phyloP scores from a whole-genome alignment of 2,113 vertebrate genomes.

The Ramphastos sulfuratus region DNA sequence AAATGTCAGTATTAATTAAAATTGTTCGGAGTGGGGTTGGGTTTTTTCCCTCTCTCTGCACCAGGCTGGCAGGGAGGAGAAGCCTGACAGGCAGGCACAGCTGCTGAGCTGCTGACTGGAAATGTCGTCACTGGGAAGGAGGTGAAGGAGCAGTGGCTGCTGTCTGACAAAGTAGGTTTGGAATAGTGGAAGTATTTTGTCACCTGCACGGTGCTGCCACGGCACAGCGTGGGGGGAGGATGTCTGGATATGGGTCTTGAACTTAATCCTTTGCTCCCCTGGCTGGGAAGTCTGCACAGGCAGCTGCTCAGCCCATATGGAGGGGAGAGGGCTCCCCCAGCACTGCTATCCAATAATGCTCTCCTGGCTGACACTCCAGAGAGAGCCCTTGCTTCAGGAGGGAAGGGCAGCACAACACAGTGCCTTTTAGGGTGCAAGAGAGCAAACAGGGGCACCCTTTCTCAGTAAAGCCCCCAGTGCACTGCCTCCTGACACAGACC shows the following conservation, averaged over 20 bases:
- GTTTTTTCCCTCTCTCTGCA: constrained; percentile 14
- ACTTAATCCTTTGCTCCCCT: constrained; percentile 40
- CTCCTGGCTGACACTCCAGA: background rate
- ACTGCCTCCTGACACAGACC: background rate
- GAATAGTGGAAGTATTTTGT: constrained; percentile 51
- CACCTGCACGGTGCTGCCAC: background rate
- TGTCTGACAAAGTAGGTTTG: constrained; percentile 4
- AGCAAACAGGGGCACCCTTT: background rate
- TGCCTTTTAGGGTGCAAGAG: background rate
- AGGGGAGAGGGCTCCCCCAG: background rate
- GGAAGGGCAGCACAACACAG: constrained; percentile 6
- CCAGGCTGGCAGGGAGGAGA: constrained; percentile 44
- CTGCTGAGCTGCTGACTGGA: constrained; percentile 62
- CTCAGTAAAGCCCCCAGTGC: background rate
- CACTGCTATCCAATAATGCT: background rate
- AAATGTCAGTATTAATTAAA: constrained; percentile 75
- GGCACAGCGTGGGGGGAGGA: background rate
- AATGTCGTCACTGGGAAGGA: background rate
- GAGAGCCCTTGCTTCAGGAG: constrained; percentile 28
- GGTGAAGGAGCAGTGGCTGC: background rate
- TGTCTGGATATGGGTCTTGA: constrained; percentile 30
- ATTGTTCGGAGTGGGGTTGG: background rate
- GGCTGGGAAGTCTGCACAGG: constrained; percentile 34
- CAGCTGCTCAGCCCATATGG: constrained; percentile 63
- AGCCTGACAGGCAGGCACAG: constrained; percentile 50